phyloP scores from a whole-genome alignment of 2,113 vertebrate species.

The Sprattus sprattus region DNA sequence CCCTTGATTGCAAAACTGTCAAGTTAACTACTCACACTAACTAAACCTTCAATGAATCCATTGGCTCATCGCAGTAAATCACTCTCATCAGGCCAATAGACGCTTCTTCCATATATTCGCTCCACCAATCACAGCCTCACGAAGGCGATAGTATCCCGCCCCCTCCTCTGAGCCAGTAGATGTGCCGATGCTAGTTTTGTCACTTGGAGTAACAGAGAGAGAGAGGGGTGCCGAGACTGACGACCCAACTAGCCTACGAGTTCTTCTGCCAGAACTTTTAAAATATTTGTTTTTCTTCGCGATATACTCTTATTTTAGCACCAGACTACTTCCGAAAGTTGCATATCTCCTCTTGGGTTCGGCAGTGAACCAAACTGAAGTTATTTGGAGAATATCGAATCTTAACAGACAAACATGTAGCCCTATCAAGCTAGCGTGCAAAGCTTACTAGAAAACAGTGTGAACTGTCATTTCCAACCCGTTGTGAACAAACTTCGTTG shows the following conservation, averaged over 20 bases:
- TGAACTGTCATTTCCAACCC: not conserved
- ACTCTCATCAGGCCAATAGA: not conserved
- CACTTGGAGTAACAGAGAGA: constrained; percentile 41
- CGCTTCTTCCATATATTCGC: not conserved
- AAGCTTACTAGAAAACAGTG: not conserved
- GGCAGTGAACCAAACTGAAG: not conserved
- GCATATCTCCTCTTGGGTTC: not conserved
- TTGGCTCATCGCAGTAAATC: constrained; percentile 32
- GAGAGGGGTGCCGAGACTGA: constrained; percentile 24
- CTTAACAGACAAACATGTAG: constrained; percentile 1
- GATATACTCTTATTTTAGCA: not conserved
- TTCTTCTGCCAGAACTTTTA: not conserved
- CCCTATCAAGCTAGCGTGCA: not conserved
- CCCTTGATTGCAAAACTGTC: constrained; percentile 4
- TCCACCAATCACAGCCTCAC: constrained; percentile 51
- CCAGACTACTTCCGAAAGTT: not conserved
- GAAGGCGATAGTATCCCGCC: constrained; percentile 35
- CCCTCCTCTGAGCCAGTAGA: constrained; percentile 34
- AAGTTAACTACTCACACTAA: constrained; percentile 12
- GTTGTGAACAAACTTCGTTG: not conserved
- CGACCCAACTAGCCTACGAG: not conserved
- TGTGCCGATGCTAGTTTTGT: constrained; percentile 32
- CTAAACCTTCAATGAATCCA: constrained; percentile 33
- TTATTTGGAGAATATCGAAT: not conserved
- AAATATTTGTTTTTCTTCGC: not conserved